Evolutionary conservation across 2,797 vertebrate species (phyloP), one percentile per base, ranked within the genome.

Genomic region (Pogonophryne albipinna): DNA sequence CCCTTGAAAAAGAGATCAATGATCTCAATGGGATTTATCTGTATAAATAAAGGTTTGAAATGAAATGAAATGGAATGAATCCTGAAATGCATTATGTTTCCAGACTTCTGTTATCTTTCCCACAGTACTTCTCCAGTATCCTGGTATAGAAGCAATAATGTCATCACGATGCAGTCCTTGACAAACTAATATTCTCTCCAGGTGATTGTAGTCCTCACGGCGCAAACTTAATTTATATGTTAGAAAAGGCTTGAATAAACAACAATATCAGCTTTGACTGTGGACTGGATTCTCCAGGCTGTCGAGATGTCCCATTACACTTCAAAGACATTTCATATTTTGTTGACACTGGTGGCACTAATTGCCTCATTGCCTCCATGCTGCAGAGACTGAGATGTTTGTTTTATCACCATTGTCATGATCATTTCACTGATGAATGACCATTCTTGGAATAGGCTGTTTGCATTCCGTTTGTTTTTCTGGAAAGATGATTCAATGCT

Each of bases 31-130:
- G n/a, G n/a, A n/a, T n/a, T n/a, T n/a, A n/a, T n/a, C n/a, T n/a
- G n/a, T n/a, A n/a, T n/a, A n/a, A n/a, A n/a, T n/a, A n/a, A n/a
- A n/a, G n/a, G n/a, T n/a, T n/a, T n/a, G n/a, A n/a, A n/a, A n/a
- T n/a, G n/a, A n/a, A n/a, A n/a, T n/a, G n/a, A n/a, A n/a, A n/a
- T n/a, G n/a, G n/a, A n/a, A n/a, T n/a, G n/a, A n/a, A n/a, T n/a
- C 68, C 78, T 77, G 77, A 82, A 87, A 87, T 90, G 61, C 91
- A 75, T 90, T 78, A 71, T 76, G 73, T 66, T 79, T 78, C 44
- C 45, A 47, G 70, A 34, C 17, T 82, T 60, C 34, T 16, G 27
- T 60, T 70, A 58, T 73, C 61, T 78, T 56, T 53, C 47, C 27
- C 11, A 45, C 14, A 63, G 42, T 47, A 12, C 2, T 8, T 34